Percentiles rank a stretch among this genome's conserved stretches.
phyloP scores from a whole-genome alignment of 2,113 vertebrate genomes.

The Poeciliopsis retropinna region DNA sequence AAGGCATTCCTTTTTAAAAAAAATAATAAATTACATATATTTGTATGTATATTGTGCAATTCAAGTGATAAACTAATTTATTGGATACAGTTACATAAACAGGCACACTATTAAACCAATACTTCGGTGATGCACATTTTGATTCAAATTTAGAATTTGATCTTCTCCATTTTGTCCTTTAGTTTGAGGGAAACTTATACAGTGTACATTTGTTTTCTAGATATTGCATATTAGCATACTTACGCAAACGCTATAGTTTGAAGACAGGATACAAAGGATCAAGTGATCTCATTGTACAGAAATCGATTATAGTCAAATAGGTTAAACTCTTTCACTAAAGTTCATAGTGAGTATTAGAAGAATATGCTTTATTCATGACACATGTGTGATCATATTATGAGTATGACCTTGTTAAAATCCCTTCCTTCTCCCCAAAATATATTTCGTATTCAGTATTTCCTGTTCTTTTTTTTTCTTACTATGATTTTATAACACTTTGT shows the following conservation, averaged over 20 bases:
- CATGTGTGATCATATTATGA: conserved; percentile 16
- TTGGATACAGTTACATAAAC: not conserved
- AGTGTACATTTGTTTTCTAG: not conserved
- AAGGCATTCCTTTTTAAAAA: not conserved
- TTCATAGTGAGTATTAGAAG: not conserved
- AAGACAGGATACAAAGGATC: not conserved
- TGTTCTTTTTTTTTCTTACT: not conserved
- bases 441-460: not conserved
- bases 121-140: not conserved
- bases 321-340: not conserved
- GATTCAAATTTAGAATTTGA: not conserved
- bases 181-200: not conserved
- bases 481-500: not conserved
- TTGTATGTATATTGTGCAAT: not conserved
- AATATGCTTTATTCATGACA: conserved; percentile 1
- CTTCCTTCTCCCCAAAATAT: not conserved
- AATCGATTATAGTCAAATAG: not conserved
- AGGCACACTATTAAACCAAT: not conserved
- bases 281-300: not conserved
- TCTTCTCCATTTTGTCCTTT: too few species aligned
- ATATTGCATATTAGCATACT: not conserved
- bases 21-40: not conserved
- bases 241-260: not conserved
- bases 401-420: conserved; percentile 53
- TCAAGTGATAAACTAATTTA: not conserved